Percentiles rank a stretch among this genome's conserved stretches.
phyloP scores from a whole-genome alignment of 1,140 invertebrate species.

The Delia radicum region DNA sequence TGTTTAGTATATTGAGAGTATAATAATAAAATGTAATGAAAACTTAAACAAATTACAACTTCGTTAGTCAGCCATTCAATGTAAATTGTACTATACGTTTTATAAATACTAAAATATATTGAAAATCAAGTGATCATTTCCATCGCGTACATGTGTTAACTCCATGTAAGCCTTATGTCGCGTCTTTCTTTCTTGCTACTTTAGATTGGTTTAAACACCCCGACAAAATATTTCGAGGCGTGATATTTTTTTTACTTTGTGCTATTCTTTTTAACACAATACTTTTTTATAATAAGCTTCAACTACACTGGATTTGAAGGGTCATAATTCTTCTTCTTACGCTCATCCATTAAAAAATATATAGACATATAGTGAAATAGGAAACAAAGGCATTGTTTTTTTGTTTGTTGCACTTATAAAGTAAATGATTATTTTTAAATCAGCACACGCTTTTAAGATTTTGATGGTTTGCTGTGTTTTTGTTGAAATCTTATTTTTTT shows the following conservation, averaged over 20 bases:
- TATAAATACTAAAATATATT: too few relatives aligned
- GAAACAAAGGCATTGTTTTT: not conserved
- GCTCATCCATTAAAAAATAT: too few relatives aligned
- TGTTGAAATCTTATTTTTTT: too few relatives aligned
- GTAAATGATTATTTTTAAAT: not conserved
- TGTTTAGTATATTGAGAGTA: not conserved
- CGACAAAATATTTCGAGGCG: not conserved
- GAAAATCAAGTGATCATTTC: not conserved
- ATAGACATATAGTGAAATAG: too few relatives aligned
- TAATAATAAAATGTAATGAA: not conserved
- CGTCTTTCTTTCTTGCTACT: too few relatives aligned
- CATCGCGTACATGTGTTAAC: too few relatives aligned
- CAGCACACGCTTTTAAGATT: not conserved
- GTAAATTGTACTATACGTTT: not conserved
- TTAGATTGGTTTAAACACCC: too few relatives aligned
- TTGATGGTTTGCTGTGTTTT: too few relatives aligned
- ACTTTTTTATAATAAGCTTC: too few relatives aligned
- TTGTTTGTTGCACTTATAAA: not conserved
- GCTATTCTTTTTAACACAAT: too few relatives aligned
- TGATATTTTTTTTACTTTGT: not conserved
- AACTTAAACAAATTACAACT: not conserved
- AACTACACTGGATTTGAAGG: too few relatives aligned
- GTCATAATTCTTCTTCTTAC: not conserved
- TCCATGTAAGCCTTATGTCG: too few relatives aligned
- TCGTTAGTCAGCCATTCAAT: not conserved